These are phyloP conservation scores for Trachelus iudaicus DNA, from an alignment of 2,888 invertebrate genomes.

Conservation along the genomic window DNA sequence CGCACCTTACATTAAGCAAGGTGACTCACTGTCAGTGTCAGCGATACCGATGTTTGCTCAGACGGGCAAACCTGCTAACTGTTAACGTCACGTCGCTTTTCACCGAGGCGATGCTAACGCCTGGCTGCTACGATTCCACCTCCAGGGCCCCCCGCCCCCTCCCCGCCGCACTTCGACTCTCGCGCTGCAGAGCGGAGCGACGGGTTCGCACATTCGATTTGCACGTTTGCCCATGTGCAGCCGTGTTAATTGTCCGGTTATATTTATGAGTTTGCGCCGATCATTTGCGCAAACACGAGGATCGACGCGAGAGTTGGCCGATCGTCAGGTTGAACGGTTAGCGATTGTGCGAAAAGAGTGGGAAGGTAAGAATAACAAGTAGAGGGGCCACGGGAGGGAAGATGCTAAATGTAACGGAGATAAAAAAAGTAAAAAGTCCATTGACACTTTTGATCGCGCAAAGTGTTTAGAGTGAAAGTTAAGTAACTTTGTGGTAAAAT, in stretches of 20 bases:
- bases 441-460: no score
- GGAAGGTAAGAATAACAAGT: not conserved
- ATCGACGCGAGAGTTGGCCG: not conserved
- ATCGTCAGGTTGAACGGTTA: no score
- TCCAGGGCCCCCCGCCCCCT: no score
- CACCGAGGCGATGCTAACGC: not conserved
- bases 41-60: slow-evolving; percentile 38
- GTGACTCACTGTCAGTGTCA: slow-evolving; percentile 19
- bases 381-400: no score
- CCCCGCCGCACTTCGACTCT: no score
- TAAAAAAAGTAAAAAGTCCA: no score
- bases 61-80: slow-evolving; percentile 44
- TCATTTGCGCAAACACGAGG: slow-evolving; percentile 47
- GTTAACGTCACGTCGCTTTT: slow-evolving; percentile 22
- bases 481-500: no score
- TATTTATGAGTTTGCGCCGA: slow-evolving; percentile 52
- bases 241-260: slow-evolving; percentile 51
- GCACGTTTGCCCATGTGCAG: slow-evolving; percentile 31
- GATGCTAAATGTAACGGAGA: no score
- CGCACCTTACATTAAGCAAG: not conserved
- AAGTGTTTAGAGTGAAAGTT: no score
- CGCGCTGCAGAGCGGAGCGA: not conserved
- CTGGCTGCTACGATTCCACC: no score
- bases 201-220: slow-evolving; percentile 2
- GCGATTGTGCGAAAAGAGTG: not conserved